A percentile compares a stretch with the other conserved stretches of the same genome.
Conservation (phyloP, 2,888 invertebrate genomes). For the Neocrepidodera transversa region DNA sequence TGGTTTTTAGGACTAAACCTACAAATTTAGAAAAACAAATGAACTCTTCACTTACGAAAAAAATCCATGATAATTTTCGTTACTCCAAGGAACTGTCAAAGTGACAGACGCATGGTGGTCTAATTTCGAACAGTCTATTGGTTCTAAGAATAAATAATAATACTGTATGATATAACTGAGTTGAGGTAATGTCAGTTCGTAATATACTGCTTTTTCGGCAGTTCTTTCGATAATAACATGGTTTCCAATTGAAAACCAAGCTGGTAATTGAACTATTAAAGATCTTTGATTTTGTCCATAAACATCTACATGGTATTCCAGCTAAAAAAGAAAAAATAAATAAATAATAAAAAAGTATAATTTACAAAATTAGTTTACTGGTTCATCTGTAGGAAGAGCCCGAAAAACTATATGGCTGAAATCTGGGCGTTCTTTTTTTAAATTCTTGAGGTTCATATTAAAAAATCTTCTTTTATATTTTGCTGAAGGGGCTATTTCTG, state of each 20-base stretch:
- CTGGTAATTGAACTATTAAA: constrained; percentile 50
- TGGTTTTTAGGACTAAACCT: too few species aligned
- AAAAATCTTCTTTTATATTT: constrained; percentile 61
- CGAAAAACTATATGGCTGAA: constrained; percentile 77
- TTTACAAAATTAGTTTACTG: constrained; percentile 61
- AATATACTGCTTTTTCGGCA: constrained; percentile 65
- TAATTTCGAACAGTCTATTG: constrained; percentile 60
- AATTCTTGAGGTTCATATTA: constrained; percentile 67
- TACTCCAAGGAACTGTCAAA: constrained; percentile 72
- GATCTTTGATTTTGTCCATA: constrained; percentile 62
- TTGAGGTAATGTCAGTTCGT: constrained; percentile 67
- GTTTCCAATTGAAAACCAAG: constrained; percentile 51
- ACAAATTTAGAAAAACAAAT: too few species aligned
- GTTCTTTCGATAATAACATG: constrained; percentile 64
- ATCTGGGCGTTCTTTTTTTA: constrained; percentile 62
- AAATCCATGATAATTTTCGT: constrained; percentile 67
- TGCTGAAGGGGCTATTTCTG: constrained; percentile 64
- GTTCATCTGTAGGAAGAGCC: constrained; percentile 69
- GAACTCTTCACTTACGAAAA: constrained; percentile 72
- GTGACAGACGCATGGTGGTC: constrained; percentile 67
- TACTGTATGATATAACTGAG: constrained; percentile 69
- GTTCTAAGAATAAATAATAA: constrained; percentile 67
- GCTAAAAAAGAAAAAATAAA: constrained; percentile 58
- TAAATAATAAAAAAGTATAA: too few species aligned
- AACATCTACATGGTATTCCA: constrained; percentile 70